These are phyloP conservation scores for Arizona elegans DNA, from an alignment of 2,113 vertebrate species.

Conservation along the genomic window DNA sequence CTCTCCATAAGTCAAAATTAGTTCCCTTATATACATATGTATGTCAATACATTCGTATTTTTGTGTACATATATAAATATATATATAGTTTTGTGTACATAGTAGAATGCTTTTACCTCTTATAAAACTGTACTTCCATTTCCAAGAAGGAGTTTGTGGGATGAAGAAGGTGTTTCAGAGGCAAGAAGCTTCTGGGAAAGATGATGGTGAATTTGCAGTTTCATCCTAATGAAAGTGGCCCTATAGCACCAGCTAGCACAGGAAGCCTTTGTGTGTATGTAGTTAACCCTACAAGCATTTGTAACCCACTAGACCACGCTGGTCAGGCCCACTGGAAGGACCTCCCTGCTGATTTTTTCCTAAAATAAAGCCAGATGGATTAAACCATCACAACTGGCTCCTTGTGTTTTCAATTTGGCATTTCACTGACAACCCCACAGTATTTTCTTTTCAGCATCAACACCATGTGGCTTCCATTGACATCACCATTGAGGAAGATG, in stretches of 20 bases:
- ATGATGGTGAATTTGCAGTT: neutral
- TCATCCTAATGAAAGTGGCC: neutral
- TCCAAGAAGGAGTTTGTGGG: constrained; percentile 37
- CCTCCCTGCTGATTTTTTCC: neutral
- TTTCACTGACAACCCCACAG: constrained; percentile 7
- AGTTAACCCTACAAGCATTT: neutral
- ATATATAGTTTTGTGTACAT: constrained; percentile 60
- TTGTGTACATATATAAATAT: constrained; percentile 16
- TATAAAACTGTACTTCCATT: constrained; percentile 50
- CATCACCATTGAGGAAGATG: constrained; percentile 6
- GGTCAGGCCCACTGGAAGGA: neutral
- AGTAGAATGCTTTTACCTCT: constrained; percentile 49
- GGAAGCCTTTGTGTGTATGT: neutral
- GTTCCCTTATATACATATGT: constrained; percentile 39
- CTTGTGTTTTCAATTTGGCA: constrained; percentile 34
- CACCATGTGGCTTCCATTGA: constrained; percentile 2
- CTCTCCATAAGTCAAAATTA: constrained; percentile 42
- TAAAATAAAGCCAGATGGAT: neutral
- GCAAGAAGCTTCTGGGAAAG: neutral
- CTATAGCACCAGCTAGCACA: neutral
- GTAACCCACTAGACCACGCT: neutral
- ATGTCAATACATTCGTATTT: constrained; percentile 40
- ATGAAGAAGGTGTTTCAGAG: constrained; percentile 37
- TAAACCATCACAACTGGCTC: neutral
- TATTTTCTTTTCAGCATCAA: neutral